Conservation (phyloP, 2,797 vertebrate species). For the Premnoplex brunnescens region DNA sequence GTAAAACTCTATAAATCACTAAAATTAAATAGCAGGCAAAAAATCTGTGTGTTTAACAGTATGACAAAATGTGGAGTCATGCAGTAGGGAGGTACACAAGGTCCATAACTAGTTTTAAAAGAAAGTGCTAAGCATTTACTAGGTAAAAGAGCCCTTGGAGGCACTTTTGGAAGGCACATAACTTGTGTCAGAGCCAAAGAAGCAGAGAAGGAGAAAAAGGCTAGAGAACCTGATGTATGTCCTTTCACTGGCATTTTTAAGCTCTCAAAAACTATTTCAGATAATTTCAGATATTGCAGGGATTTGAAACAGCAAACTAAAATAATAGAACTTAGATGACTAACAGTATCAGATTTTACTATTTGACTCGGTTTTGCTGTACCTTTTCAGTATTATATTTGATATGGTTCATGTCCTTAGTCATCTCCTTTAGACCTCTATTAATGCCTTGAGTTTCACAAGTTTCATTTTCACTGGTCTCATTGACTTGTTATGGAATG, state of each 20-base stretch:
- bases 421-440: neutral
- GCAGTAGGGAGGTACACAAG: neutral
- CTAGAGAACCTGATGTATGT: neutral
- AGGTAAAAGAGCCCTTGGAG: neutral
- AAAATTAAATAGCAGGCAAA: slow-evolving; percentile 15
- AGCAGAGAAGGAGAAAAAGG: neutral
- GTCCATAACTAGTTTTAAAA: neutral
- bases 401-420: neutral
- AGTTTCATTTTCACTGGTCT: neutral
- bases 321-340: neutral
- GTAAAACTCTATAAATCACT: neutral
- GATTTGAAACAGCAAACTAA: neutral
- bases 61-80: neutral
- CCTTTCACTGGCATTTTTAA: neutral
- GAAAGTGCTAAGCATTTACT: neutral
- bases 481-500: neutral
- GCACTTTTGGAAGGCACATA: slow-evolving; percentile 7
- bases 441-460: neutral
- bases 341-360: neutral
- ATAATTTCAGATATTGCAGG: neutral
- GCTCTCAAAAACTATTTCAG: neutral
- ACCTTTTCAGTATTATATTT: neutral
- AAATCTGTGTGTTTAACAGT: neutral
- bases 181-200: neutral
- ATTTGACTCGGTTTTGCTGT: neutral